Evolutionary conservation across 2,888 invertebrate species (phyloP), one percentile per base, ranked within the genome.

Genomic region (Linyphia triangularis): DNA sequence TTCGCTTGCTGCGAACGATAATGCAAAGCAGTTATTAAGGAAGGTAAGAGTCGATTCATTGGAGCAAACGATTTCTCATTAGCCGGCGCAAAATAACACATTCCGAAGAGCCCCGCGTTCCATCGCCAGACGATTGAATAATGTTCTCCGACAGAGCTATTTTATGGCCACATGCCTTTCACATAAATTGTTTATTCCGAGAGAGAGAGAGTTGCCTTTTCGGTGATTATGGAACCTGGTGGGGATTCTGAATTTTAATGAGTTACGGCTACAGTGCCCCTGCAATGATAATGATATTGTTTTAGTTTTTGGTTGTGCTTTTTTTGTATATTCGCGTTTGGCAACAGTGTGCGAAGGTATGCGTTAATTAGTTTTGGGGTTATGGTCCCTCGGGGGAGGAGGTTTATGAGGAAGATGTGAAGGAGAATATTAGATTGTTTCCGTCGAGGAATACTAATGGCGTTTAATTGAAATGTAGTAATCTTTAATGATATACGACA

Each of bases 1-100:
- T 59, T 61, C 85, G 59, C 70, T 70, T 43, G 73, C 72, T 51
- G 83, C 63, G 43, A 40, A 63, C 72, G 86, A 73, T 86, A 86
- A 86, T 86, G 86, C 86, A 86, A 86, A 86, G 86, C 81, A 67
- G 86, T 86, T 86, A 86, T 86, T 86, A 86, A 78, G 79, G 86
- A 61, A 78, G 85, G 77, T 69, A 43, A 85, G 77, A 85, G 84
- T 77, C 84, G 84, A 85, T 81, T 73, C 86, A 86, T 73, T 79
- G 79, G 59, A 86, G 86, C 86, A 86, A 81, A 86, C 86, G 86
- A 81, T 86, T 86, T 86, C 86, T 86, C 86, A 86, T 86, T 86
- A 86, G 86, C 57, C 77, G 85, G 85, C 86, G 73, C 86, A 81
- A 86, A 86, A 79, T 81, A 86, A 81, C 86, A 67, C 86, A 86